Conservation (phyloP, 2,113 vertebrate species). For the Pseudopipra pipra region DNA sequence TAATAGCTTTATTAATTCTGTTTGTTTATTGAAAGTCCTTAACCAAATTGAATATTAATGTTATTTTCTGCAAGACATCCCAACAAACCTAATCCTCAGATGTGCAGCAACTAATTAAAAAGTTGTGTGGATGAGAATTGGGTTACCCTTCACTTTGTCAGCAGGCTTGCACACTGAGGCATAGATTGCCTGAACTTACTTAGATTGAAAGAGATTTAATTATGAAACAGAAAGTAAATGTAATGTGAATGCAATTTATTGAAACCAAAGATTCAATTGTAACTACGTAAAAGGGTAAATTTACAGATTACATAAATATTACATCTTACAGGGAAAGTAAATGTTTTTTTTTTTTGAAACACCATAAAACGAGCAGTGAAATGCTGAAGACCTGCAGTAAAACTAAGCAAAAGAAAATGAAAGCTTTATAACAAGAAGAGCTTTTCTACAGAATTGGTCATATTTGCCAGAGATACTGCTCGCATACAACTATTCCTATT, state of each 20-base stretch:
- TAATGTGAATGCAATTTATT: neutral
- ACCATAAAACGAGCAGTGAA: neutral
- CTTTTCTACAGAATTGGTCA: neutral
- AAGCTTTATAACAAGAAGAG: neutral
- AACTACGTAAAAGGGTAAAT: neutral
- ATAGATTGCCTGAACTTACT: constrained; percentile 32
- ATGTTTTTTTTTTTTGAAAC: neutral
- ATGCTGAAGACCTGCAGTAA: constrained; percentile 1
- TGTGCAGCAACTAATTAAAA: constrained; percentile 55
- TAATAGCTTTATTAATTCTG: constrained; percentile 60
- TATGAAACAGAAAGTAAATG: neutral
- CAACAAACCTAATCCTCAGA: constrained; percentile 52
- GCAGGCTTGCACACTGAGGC: constrained; percentile 17
- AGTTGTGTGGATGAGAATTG: constrained; percentile 22
- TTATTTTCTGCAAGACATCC: constrained; percentile 52
- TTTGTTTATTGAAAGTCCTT: constrained; percentile 46
- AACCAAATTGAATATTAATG: constrained; percentile 60
- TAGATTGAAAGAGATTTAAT: constrained; percentile 14
- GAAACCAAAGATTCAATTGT: neutral
- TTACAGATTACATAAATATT: neutral
- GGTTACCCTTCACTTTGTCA: constrained; percentile 45
- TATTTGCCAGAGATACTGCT: neutral
- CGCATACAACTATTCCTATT: neutral
- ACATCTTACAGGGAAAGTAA: neutral
- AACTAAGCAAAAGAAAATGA: constrained; percentile 19